A percentile compares a stretch with the other conserved stretches of the same genome.
Evolutionary conservation across 1,140 invertebrate species (phyloP).

Genomic region (Drosophila bifasciata): DNA sequence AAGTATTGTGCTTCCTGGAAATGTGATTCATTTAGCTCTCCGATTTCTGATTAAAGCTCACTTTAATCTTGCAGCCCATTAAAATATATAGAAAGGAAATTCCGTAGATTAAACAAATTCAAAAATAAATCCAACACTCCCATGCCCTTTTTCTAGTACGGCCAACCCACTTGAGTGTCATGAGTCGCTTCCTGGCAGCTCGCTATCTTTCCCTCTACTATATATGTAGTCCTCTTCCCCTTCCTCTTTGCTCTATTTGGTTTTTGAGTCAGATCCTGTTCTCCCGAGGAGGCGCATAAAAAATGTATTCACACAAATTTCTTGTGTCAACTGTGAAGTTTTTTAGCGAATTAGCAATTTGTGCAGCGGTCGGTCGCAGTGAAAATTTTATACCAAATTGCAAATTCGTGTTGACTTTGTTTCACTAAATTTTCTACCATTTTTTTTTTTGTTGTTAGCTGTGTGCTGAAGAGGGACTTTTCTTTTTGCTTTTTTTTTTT

Average conservation of each 20-base stretch:
- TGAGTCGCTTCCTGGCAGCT: constrained; percentile 18
- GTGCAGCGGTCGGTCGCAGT: constrained; percentile 55
- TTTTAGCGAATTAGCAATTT: constrained; percentile 62
- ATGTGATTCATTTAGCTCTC: too few relatives aligned
- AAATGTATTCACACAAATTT: constrained; percentile 73
- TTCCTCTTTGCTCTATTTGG: background rate
- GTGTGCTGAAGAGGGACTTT: constrained; percentile 22
- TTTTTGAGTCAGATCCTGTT: background rate
- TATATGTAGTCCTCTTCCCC: background rate
- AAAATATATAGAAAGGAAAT: too few relatives aligned
- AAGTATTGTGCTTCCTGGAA: too few relatives aligned
- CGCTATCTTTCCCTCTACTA: constrained; percentile 14
- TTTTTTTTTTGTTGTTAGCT: constrained; percentile 12
- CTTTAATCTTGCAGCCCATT: too few relatives aligned
- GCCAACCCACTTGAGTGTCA: constrained; percentile 22
- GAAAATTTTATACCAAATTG: constrained; percentile 70
- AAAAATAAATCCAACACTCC: background rate
- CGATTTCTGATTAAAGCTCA: too few relatives aligned
- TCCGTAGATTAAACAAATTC: too few relatives aligned
- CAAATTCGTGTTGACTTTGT: constrained; percentile 71
- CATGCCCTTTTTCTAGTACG: too few relatives aligned
- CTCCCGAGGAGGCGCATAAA: constrained; percentile 40
- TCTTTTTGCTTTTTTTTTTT: constrained; percentile 33
- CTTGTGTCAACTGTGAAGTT: constrained; percentile 67
- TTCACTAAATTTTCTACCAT: constrained; percentile 42